Percentiles rank a stretch among this genome's conserved stretches.
phyloP scores from a whole-genome alignment of 2,888 invertebrate species.

The Ypsolopha scabrella region DNA sequence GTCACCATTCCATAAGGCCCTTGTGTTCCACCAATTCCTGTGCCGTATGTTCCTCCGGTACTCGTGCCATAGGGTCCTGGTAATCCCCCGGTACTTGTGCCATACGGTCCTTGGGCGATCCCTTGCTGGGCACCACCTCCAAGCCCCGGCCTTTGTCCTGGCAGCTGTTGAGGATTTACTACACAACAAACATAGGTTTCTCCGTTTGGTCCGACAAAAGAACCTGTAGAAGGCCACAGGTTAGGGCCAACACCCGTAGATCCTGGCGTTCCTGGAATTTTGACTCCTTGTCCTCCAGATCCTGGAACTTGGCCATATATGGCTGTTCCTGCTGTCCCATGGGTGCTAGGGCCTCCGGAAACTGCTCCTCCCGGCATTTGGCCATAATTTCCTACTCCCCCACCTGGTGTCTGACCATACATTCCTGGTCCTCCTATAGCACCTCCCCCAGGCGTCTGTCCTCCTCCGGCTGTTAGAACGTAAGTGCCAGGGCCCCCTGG shows the following conservation, averaged over 20 bases:
- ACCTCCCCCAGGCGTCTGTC: neutral
- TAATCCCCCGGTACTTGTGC: neutral
- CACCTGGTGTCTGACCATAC: neutral
- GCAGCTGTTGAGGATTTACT: neutral
- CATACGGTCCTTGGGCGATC: neutral
- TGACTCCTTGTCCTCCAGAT: neutral
- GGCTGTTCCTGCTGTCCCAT: neutral
- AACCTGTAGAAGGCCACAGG: neutral
- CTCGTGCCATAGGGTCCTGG: slow-evolving; percentile 6
- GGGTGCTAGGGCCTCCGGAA: neutral
- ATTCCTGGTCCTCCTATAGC: neutral
- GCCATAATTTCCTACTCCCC: neutral
- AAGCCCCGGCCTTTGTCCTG: neutral
- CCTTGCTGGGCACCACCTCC: neutral
- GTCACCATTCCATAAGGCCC: too few species aligned
- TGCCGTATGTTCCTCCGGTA: slow-evolving; percentile 3
- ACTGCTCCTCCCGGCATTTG: neutral
- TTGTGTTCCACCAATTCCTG: slow-evolving; percentile 7
- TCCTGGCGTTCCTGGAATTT: neutral
- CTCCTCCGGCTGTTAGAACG: neutral
- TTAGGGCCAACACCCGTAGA: neutral
- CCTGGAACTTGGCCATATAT: neutral
- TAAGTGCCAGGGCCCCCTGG: neutral
- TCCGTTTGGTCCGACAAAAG: neutral
- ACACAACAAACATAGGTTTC: neutral